Evolutionary conservation across 2,888 invertebrate species (phyloP).

Genomic region (Lamproptera curius): DNA sequence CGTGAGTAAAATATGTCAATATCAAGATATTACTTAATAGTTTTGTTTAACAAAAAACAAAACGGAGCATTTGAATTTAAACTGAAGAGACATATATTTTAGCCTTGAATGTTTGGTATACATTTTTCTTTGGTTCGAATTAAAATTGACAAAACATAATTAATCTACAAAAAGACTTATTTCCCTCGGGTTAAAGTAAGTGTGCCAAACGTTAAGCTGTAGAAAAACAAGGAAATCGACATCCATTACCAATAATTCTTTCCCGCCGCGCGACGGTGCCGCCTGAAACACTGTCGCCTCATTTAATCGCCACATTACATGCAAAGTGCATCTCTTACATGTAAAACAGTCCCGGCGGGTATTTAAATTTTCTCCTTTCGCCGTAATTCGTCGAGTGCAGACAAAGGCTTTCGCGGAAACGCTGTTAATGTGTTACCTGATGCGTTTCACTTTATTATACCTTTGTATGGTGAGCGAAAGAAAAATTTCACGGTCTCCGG

Average conservation of each 20-base stretch:
- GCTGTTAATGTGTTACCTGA: constrained; percentile 63
- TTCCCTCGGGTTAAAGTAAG: no score
- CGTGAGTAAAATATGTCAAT: no score
- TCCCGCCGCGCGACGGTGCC: constrained; percentile 29
- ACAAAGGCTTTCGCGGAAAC: constrained; percentile 66
- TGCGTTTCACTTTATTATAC: constrained; percentile 28
- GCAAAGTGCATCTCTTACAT: constrained; percentile 76
- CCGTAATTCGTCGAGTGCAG: constrained; percentile 68
- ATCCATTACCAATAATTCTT: constrained; percentile 24
- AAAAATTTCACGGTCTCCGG: constrained; percentile 1
- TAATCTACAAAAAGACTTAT: no score
- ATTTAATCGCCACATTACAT: constrained; percentile 67
- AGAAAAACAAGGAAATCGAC: constrained; percentile 16
- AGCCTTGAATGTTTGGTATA: no score
- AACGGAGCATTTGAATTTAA: no score
- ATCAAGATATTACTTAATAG: no score
- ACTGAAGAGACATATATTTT: no score
- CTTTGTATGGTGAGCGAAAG: constrained; percentile 16
- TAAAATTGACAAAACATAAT: no score
- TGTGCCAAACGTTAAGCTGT: no score
- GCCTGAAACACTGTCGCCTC: constrained; percentile 46
- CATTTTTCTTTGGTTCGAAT: no score
- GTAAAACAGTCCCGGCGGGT: constrained; percentile 71
- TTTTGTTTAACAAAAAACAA: no score
- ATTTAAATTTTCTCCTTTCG: constrained; percentile 74